Evolutionary conservation across 2,113 vertebrate species (phyloP), one percentile per base, ranked within the genome.

Genomic region (Fulmarus glacialis): DNA sequence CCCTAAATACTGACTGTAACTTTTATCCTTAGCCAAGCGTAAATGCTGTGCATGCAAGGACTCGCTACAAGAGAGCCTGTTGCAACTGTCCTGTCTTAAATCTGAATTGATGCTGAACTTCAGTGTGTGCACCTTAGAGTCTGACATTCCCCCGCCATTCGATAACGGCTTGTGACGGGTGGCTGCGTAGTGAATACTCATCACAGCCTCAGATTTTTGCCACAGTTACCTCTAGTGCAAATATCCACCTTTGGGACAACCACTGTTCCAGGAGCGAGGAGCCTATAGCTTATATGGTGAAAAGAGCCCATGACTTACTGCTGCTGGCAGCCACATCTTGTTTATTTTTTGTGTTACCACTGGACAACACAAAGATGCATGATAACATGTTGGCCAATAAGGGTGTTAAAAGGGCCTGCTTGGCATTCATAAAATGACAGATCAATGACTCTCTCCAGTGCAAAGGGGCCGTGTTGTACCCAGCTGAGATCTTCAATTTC

Each of bases 121-220:
- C 12, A 52, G 9, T 12, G 5, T 15, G 8, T 50, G 5, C 30
- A 43, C 8, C 32, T 72, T 11, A 24, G 47, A 50, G 43, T 32
- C 48, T 70, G 36, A 56, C 1, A 1, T 55, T 75, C 43, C n/a
- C 12, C 40, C 1, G 3, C 7, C 20, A 12, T 52, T 71, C 16
- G 8, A 5, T 22, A 86, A n/a, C 0, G 4, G 14, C 11, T 59
- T 43, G 27, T 43, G 45, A 50, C 0, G 3, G 6, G 52, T 27
- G 14, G 29, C 64, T 55, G 32, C 1, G 1, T 34, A 22, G 29
- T 38, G 36, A 64, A 9, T 12, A 29, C 3, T 24, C n/a, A 50
- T 30, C 52, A 32, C 42, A 82, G 36, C 24, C 59, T 62, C 52
- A 17, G 70, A 48, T n/a, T 87, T 56, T 56, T 40, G 53, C 4